phyloP scores from a whole-genome alignment of 2,888 invertebrate genomes.

The Catocala sponsa region DNA sequence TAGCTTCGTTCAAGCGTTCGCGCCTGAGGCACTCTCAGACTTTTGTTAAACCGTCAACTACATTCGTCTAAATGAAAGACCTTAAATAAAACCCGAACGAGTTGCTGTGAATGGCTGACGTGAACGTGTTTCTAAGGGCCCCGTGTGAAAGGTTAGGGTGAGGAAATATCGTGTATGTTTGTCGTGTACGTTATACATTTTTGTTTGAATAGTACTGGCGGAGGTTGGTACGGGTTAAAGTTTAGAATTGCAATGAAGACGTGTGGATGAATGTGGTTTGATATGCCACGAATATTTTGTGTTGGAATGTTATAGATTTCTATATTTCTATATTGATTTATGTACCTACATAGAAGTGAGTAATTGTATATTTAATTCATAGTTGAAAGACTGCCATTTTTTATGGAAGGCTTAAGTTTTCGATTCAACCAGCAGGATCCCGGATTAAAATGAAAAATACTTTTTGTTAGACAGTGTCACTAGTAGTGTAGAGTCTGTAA shows the following conservation, averaged over 20 bases:
- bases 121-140: conserved; percentile 45
- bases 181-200: conserved; percentile 1
- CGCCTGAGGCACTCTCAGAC: conserved; percentile 29
- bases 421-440: too few relatives aligned
- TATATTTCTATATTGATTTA: too few relatives aligned
- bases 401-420: too few relatives aligned
- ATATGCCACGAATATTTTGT: background rate
- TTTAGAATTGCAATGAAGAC: background rate
- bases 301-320: background rate
- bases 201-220: background rate
- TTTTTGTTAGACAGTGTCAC: too few relatives aligned
- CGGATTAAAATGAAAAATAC: too few relatives aligned
- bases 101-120: conserved; percentile 50
- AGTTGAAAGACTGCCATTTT: too few relatives aligned
- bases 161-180: conserved; percentile 11
- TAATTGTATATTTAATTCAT: too few relatives aligned
- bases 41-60: conserved; percentile 45
- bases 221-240: background rate
- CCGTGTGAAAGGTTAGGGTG: conserved; percentile 34
- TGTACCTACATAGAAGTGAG: too few relatives aligned
- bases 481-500: too few relatives aligned
- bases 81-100: conserved; percentile 55
- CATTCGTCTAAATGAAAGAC: conserved; percentile 54
- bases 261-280: background rate
- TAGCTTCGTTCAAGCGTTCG: conserved; percentile 60